Evolutionary conservation across 2,797 vertebrate species (phyloP).

Genomic region (Nasua narica): DNA sequence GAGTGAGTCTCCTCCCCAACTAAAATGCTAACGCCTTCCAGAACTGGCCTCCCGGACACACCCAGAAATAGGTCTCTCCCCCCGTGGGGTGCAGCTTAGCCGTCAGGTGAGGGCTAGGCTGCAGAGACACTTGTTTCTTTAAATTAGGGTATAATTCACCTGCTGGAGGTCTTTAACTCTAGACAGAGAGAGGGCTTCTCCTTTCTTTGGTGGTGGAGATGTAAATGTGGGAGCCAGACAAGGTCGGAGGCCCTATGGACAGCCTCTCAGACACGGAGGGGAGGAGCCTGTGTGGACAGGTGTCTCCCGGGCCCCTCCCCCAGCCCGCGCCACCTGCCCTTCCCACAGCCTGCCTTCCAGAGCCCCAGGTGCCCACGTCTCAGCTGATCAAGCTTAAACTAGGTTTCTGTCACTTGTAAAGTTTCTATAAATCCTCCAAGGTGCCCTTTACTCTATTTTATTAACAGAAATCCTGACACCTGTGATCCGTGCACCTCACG

Average conservation of each 20-base stretch:
- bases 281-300: background rate
- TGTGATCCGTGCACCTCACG: fast-evolving
- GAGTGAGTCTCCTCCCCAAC: too few species aligned
- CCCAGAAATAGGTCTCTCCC: background rate
- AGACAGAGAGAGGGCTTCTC: background rate
- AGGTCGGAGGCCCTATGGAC: background rate
- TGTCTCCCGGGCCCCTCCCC: background rate
- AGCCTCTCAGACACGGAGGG: background rate
- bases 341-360: too few species aligned
- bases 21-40: background rate
- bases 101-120: fast-evolving
- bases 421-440: background rate
- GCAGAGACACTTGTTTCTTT: background rate
- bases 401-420: too few species aligned
- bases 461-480: background rate
- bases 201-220: too few species aligned
- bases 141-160: background rate
- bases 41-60: background rate
- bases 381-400: background rate
- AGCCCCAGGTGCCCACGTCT: fast-evolving
- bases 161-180: background rate
- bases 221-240: background rate
- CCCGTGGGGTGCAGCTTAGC: fast-evolving
- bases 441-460: background rate
- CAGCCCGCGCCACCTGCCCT: fast-evolving